A percentile compares a stretch with the other conserved stretches of the same genome.
Conservation (phyloP, 2,888 invertebrate genomes). For the Diplolepis rosae region DNA sequence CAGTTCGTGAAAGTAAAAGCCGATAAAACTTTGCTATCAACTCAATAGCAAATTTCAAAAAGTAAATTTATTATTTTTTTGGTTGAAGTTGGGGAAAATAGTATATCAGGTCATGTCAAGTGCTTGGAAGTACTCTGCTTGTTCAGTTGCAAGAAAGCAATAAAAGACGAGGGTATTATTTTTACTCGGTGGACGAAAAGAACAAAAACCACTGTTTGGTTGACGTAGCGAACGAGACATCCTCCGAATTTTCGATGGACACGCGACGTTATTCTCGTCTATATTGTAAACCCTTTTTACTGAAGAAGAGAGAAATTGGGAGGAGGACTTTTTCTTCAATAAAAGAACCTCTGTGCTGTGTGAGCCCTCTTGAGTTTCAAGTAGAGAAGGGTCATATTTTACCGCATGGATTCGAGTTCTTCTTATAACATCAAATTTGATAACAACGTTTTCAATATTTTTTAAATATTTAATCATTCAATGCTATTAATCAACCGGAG, state of each 20-base stretch:
- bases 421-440: no score
- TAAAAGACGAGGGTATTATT: slow-evolving; percentile 14
- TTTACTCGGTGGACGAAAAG: not conserved
- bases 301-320: slow-evolving; percentile 1
- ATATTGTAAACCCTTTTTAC: slow-evolving; percentile 5
- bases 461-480: no score
- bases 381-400: not conserved
- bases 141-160: slow-evolving; percentile 24
- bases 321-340: not conserved
- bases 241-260: slow-evolving; percentile 12
- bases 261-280: slow-evolving; percentile 8
- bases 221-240: not conserved
- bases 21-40: no score
- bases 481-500: no score
- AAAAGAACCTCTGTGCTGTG: slow-evolving; percentile 29
- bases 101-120: slow-evolving; percentile 20
- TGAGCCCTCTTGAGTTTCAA: not conserved
- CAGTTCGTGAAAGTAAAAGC: no score
- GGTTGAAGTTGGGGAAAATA: no score
- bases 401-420: no score
- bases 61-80: no score
- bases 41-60: no score
- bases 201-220: not conserved
- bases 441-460: no score
- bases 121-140: slow-evolving; percentile 8